Percentiles rank a stretch among this genome's conserved stretches.
Conservation (phyloP, 2,113 vertebrate species). For the Charadrius vociferus region DNA sequence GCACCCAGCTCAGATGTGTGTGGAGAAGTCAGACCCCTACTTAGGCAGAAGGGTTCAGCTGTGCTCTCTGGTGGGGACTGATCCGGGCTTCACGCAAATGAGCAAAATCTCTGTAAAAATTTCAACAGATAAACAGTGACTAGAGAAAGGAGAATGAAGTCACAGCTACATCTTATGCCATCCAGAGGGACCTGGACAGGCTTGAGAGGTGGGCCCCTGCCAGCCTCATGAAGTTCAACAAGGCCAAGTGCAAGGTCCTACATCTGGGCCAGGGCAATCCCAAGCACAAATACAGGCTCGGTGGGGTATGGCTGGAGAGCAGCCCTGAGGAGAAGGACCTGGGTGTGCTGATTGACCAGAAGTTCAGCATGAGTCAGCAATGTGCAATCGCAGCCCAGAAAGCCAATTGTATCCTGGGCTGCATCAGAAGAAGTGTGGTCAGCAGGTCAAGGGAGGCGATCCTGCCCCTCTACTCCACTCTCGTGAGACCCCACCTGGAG, state of each 20-base stretch:
- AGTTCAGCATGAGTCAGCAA: too few species aligned
- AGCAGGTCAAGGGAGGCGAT: not conserved
- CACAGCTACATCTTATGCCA: not conserved
- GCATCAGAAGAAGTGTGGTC: not conserved
- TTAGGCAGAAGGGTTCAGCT: not conserved
- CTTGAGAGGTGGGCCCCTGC: too few species aligned
- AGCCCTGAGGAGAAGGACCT: too few species aligned
- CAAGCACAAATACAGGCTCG: too few species aligned
- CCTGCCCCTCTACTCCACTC: not conserved
- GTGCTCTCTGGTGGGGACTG: not conserved
- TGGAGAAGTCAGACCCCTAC: not conserved
- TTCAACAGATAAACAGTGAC: not conserved
- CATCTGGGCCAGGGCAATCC: too few species aligned
- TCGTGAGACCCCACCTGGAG: not conserved
- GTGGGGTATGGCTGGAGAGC: too few species aligned
- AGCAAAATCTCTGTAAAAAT: not conserved
- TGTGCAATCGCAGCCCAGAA: not conserved
- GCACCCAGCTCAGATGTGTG: fast-evolving
- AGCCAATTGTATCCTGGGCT: not conserved
- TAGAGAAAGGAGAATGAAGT: not conserved
- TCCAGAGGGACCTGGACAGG: too few species aligned
- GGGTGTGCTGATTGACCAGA: too few species aligned
- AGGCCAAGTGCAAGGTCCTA: too few species aligned
- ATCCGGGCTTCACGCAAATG: not conserved
- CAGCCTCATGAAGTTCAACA: too few species aligned